Evolutionary conservation across 1,140 invertebrate species (phyloP).

Genomic region (Oscheius sp.): DNA sequence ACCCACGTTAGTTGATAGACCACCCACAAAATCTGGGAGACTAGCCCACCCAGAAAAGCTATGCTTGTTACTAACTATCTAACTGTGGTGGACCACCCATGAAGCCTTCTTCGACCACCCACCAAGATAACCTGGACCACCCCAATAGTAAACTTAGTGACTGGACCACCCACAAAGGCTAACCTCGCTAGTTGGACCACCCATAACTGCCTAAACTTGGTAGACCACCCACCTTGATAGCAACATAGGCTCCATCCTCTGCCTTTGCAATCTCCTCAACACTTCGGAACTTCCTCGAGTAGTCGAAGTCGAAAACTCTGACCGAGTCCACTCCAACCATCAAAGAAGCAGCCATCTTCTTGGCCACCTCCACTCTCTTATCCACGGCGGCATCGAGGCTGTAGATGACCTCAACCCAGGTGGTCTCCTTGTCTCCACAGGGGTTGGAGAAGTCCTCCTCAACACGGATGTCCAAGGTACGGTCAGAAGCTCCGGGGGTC

Average conservation of each 20-base stretch:
- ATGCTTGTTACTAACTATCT: no score
- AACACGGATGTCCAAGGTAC: neutral
- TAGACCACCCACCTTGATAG: neutral
- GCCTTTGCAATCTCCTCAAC: neutral
- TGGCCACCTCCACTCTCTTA: neutral
- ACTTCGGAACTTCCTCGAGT: neutral
- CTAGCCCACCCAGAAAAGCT: no score
- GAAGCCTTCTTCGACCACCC: no score
- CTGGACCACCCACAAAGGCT: neutral
- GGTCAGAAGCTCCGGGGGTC: neutral
- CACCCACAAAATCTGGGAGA: no score
- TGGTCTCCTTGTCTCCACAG: neutral
- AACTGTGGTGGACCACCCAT: no score
- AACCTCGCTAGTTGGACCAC: neutral
- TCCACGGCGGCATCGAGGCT: neutral
- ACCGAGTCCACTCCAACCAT: neutral
- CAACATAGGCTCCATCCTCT: neutral
- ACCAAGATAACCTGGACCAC: no score
- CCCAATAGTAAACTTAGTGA: no score
- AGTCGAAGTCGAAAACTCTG: neutral
- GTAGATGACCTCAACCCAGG: slow-evolving; percentile 3
- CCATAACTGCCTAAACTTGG: neutral
- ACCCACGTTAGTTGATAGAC: no score
- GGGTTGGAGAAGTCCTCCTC: neutral
- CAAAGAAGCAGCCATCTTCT: neutral